A percentile compares a stretch with the other conserved stretches of the same genome.
Conservation (phyloP, 2,113 vertebrate species). For the Lota lota region DNA sequence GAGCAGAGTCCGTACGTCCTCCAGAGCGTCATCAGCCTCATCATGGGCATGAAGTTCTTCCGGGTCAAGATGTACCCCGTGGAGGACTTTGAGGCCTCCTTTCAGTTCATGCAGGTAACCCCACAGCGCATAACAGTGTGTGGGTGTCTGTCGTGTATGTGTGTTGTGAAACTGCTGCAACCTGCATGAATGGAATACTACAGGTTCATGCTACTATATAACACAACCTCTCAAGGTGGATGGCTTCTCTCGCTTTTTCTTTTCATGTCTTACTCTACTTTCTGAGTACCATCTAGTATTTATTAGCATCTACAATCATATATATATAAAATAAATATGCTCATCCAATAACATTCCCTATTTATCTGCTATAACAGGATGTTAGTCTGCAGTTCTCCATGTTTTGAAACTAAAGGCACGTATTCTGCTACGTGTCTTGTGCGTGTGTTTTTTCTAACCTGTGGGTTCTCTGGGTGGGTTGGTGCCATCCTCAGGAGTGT, state of each 20-base stretch:
- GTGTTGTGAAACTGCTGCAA: constrained; percentile 10
- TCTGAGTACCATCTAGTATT: too few relatives aligned
- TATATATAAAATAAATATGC: too few relatives aligned
- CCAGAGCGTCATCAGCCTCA: constrained; percentile 95
- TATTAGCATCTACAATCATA: too few relatives aligned
- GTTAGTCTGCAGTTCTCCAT: too few relatives aligned
- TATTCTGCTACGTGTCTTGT: background rate
- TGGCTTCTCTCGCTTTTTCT: too few relatives aligned
- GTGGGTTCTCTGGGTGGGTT: constrained; percentile 9
- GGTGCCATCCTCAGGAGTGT: constrained; percentile 82
- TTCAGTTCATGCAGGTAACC: constrained; percentile 97
- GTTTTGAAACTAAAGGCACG: too few relatives aligned
- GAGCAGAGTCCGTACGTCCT: constrained; percentile 93
- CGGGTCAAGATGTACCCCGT: constrained; percentile 98
- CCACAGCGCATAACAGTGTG: background rate
- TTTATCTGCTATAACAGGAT: too few relatives aligned
- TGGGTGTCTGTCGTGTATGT: background rate
- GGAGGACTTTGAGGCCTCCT: constrained; percentile 98
- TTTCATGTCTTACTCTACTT: background rate
- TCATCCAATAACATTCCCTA: too few relatives aligned
- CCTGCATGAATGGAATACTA: background rate
- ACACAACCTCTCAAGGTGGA: too few relatives aligned
- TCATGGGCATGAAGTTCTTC: constrained; percentile 99
- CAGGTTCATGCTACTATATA: too few relatives aligned
- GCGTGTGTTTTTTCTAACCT: constrained; percentile 1